Percentiles rank a stretch among this genome's conserved stretches.
Evolutionary conservation across 2,113 vertebrate species (phyloP).

Genomic region (Cephalopholis sonnerati): DNA sequence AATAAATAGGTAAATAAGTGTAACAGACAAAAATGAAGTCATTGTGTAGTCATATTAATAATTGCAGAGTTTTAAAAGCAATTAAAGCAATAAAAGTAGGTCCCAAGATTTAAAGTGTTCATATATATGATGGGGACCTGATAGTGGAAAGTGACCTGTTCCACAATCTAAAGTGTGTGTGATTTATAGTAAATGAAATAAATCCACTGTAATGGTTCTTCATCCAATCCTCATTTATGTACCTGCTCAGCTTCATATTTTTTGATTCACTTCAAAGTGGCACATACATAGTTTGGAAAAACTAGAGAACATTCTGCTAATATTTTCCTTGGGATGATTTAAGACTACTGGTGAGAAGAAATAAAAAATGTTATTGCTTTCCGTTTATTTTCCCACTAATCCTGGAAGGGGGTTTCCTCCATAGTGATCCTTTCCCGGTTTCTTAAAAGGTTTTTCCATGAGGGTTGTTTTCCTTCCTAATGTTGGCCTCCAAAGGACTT

Average conservation of each 20-base stretch:
- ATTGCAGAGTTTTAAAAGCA: no score
- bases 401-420: constrained; percentile 26
- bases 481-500: not conserved
- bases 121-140: not conserved
- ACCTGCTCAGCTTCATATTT: not conserved
- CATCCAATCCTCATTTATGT: not conserved
- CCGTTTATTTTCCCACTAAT: constrained; percentile 13
- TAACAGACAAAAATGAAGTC: not conserved
- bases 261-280: not conserved
- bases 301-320: not conserved
- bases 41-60: not conserved
- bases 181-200: not conserved
- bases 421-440: not conserved
- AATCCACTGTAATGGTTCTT: not conserved
- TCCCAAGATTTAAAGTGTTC: not conserved
- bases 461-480: constrained; percentile 25
- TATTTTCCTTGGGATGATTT: constrained; percentile 9
- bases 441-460: constrained; percentile 41
- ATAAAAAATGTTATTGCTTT: constrained; percentile 14
- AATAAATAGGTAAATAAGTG: not conserved
- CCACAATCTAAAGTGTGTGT: not conserved
- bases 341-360: constrained; percentile 4
- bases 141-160: not conserved
- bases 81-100: no score
- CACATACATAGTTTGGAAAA: not conserved